phyloP scores from a whole-genome alignment of 2,888 invertebrate genomes.

The Himalopsyche tibetana region DNA sequence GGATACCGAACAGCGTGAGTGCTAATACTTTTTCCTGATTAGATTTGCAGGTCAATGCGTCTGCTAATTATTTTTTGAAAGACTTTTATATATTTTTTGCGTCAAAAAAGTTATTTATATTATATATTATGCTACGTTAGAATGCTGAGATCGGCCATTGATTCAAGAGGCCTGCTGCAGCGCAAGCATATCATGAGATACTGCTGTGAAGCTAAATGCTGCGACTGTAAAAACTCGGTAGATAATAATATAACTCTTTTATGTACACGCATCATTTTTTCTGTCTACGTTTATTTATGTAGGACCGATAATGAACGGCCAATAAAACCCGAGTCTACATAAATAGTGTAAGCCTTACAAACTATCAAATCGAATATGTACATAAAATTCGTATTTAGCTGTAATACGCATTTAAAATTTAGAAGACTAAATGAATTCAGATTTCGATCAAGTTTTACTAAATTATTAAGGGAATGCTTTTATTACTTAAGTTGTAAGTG shows the following conservation, averaged over 20 bases:
- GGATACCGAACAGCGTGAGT: no score
- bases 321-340: background rate
- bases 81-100: background rate
- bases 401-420: background rate
- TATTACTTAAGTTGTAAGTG: no score
- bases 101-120: background rate
- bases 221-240: slow-evolving; percentile 50
- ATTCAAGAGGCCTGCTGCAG: slow-evolving; percentile 15
- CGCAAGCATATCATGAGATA: slow-evolving; percentile 57
- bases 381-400: background rate
- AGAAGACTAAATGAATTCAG: background rate
- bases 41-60: no score
- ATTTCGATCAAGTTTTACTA: no score
- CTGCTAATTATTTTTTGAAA: no score
- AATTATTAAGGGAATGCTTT: no score
- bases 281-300: background rate
- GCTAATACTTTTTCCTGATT: no score
- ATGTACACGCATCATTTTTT: slow-evolving; percentile 14
- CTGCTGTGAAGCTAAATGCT: slow-evolving; percentile 47
- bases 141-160: background rate
- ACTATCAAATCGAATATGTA: background rate
- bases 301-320: background rate
- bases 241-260: background rate
- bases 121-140: background rate
- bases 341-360: background rate